Base-by-base conservation (phyloP, 2,888 invertebrate species). In the Cyaniris semiargus region DNA sequence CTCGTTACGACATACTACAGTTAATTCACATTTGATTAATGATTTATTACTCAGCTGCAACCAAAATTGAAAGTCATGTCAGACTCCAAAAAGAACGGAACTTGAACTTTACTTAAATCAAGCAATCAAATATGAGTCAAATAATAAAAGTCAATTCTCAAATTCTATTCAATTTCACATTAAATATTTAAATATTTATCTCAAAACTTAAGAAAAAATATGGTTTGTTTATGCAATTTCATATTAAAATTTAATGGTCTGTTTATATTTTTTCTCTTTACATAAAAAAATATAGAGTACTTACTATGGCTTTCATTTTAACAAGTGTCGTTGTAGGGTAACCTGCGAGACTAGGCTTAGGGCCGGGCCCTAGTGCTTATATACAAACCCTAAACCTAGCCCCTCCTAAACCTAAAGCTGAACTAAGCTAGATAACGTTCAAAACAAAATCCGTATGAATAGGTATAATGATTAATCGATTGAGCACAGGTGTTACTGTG, bases 221-320 rank as follows among this genome's bases (percentile, higher is more conserved):
- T 44, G 10, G 10, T 44, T 44, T 44, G 44, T 44, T 44, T 44
- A 44, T 44, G 10, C 44, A 44, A 44, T 44, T 3, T 44, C 44
- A 44, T 44, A 44, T 44, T 3, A 38, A 58, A 21, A 58, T 21
- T 2, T 58, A 15, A 8, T 8, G 6, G 8, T 58, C 1, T 53
- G 53, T 53, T 53, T 18, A 18, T 53, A 53, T 53, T 53, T 53
- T 53, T 18, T 53, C 13, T 18, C 13, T 53, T 18, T 18, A 18
- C 13, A 23, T 60, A 13, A 23, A 60, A 60, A 53, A 23, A 15
- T 56, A 44, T 75, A 10, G 10, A 34, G 66, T 76, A 85, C 85
- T 85, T 81, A 86, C 85, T 76, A 83, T 81, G 81, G 83, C 80
- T 83, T 86, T 86, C 86, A 86, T 86, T 76, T 81, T 82, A 76